Evolutionary conservation across 2,888 invertebrate genomes (phyloP), one percentile per base, ranked within the genome.

Genomic region (Macropis europaea): DNA sequence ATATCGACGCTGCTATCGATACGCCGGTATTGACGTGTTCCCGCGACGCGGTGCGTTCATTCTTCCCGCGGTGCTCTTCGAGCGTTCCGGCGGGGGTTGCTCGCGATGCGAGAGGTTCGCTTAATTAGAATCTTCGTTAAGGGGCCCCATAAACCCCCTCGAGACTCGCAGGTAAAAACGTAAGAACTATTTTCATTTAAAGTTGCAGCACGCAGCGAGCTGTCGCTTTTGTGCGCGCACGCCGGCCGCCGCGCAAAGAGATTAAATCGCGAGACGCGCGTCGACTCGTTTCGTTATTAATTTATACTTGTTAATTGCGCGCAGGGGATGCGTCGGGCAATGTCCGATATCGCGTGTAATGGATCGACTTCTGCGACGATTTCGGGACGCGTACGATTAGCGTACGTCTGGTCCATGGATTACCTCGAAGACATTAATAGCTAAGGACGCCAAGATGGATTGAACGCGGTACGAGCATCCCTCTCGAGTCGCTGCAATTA

Each of bases 151-250:
- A 62, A 71, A 70, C 72, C 52, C 72, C 62, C 71, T 64, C 67
- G 79, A 73, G 84, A 84, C 76, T 73, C 68, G 67, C 80, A 76
- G 81, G 82, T 83, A 84, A 86, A 85, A 86, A 86, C 84, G 84
- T 84, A 85, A 83, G 79, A 87, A 86, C 85, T 86, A 87, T 86
- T 86, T 86, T 86, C 86, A 87, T 87, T n/a, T 86, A 86, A 86
- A 86, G 81, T 86, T 84, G 75, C 72, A 77, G 79, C 77, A 75
- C 76, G 76, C 71, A 71, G 69, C 76, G 79, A 76, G 83, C 77
- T 77, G 79, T 64, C 72, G 76, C 81, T 75, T 79, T 77, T 77
- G 74, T 77, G 56, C 71, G 50, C 66, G 68, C 76, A 63, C 66
- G 53, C 69, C 61, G 75, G 70, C 80, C 68, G 62, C n/a, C 62